These are phyloP conservation scores for Mongoloraphidia duomilia DNA, from an alignment of 2,888 invertebrate species.

Conservation along the genomic window DNA sequence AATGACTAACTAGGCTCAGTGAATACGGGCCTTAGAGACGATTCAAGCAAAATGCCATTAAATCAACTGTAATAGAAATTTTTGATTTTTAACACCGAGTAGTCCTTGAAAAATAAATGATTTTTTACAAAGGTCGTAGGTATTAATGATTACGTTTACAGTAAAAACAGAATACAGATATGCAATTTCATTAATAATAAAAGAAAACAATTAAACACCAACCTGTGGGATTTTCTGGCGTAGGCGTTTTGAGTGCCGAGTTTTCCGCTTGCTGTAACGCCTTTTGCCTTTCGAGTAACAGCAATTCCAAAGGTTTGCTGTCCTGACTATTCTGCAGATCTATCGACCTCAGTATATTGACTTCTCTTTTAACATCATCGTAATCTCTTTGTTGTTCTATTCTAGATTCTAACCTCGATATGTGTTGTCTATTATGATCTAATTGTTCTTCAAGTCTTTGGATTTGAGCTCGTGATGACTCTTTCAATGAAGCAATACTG, in stretches of 20 bases:
- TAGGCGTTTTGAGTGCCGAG: constrained; percentile 32
- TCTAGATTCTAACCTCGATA: constrained; percentile 68
- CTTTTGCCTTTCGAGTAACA: constrained; percentile 65
- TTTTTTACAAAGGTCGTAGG: too few species aligned
- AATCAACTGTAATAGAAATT: too few species aligned
- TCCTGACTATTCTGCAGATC: constrained; percentile 44
- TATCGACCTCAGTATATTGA: constrained; percentile 67
- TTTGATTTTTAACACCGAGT: too few species aligned
- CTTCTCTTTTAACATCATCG: constrained; percentile 82
- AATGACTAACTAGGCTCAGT: too few species aligned
- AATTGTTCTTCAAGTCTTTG: constrained; percentile 79
- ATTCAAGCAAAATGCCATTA: too few species aligned
- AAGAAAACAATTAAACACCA: too few species aligned
- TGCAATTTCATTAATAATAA: too few species aligned
- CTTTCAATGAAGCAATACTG: constrained; percentile 72
- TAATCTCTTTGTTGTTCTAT: constrained; percentile 83
- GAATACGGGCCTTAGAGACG: too few species aligned
- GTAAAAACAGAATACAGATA: too few species aligned
- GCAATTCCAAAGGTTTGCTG: constrained; percentile 53
- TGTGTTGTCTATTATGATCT: constrained; percentile 76
- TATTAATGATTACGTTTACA: too few species aligned
- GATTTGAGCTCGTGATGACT: constrained; percentile 76
- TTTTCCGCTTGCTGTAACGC: constrained; percentile 45
- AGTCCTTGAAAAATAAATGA: too few species aligned
- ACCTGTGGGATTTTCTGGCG: constrained; percentile 22